phyloP scores from a whole-genome alignment of 2,888 invertebrate species.

The Ceratothoa steindachneri region DNA sequence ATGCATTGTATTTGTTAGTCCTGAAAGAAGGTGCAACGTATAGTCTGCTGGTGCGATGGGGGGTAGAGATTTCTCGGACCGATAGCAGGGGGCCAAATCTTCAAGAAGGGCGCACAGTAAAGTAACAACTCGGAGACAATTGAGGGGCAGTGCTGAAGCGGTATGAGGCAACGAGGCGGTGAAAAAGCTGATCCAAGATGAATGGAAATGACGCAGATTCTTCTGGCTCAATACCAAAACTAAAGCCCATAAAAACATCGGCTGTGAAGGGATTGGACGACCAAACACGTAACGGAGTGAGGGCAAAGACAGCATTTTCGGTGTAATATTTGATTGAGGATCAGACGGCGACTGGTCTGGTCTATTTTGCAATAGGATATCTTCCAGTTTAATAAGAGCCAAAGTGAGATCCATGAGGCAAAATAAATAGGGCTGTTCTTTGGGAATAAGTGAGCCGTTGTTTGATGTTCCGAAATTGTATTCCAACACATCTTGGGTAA shows the following conservation, averaged over 20 bases:
- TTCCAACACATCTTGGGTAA: slow-evolving; percentile 36
- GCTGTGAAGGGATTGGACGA: slow-evolving; percentile 69
- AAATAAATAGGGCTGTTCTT: slow-evolving; percentile 40
- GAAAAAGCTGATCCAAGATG: slow-evolving; percentile 76
- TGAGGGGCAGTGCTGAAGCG: slow-evolving; percentile 68
- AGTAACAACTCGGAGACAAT: slow-evolving; percentile 71
- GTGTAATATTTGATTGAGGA: slow-evolving; percentile 18
- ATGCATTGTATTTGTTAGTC: slow-evolving; percentile 71
- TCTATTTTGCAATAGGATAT: slow-evolving; percentile 60
- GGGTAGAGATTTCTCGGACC: slow-evolving; percentile 12
- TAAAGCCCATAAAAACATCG: slow-evolving; percentile 74
- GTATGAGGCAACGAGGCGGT: slow-evolving; percentile 76
- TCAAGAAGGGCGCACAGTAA: slow-evolving; percentile 76
- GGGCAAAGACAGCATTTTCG: slow-evolving; percentile 17
- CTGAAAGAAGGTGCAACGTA: slow-evolving; percentile 70
- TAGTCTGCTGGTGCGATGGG: slow-evolving; percentile 66
- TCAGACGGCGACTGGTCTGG: slow-evolving; percentile 21
- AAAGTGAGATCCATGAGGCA: slow-evolving; percentile 58
- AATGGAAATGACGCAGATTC: slow-evolving; percentile 68
- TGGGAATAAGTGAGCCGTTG: slow-evolving; percentile 10
- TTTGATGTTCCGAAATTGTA: slow-evolving; percentile 30
- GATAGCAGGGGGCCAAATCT: slow-evolving; percentile 56
- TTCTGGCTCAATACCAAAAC: slow-evolving; percentile 60
- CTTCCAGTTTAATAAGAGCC: slow-evolving; percentile 70
- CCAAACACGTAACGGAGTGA: slow-evolving; percentile 62